phyloP scores from a whole-genome alignment of 2,888 invertebrate species.

The Miltochrista miniata region DNA sequence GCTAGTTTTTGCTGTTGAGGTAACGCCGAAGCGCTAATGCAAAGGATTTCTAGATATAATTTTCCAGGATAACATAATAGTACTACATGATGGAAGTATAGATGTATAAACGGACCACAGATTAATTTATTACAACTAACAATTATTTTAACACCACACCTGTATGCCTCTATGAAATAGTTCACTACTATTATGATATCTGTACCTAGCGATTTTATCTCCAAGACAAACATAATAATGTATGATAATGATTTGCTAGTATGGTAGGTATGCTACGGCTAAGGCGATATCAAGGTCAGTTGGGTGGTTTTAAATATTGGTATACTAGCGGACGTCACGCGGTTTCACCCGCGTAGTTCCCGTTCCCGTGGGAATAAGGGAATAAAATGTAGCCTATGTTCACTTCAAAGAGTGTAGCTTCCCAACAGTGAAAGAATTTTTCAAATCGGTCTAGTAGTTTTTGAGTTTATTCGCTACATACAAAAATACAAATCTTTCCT shows the following conservation, averaged over 20 bases:
- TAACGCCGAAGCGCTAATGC: too few relatives aligned
- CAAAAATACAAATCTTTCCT: too few relatives aligned
- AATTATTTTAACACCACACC: background rate
- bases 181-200: background rate
- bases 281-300: slow-evolving; percentile 26
- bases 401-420: too few relatives aligned
- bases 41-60: too few relatives aligned
- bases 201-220: slow-evolving; percentile 11
- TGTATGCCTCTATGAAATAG: background rate
- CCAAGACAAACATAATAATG: slow-evolving; percentile 15
- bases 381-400: too few relatives aligned
- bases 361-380: too few relatives aligned
- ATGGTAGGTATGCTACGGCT: slow-evolving; percentile 9
- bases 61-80: background rate
- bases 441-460: too few relatives aligned
- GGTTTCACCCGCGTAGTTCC: too few relatives aligned
- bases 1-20: too few relatives aligned
- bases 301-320: slow-evolving; percentile 13
- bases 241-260: slow-evolving; percentile 21
- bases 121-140: background rate
- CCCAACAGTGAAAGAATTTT: too few relatives aligned
- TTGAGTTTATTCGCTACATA: too few relatives aligned
- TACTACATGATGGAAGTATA: background rate
- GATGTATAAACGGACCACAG: background rate
- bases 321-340: too few relatives aligned